A percentile compares a stretch with the other conserved stretches of the same genome.
These are phyloP conservation scores for Amphilophus citrinellus DNA, from an alignment of 2,113 vertebrate species.

Conservation along the genomic window DNA sequence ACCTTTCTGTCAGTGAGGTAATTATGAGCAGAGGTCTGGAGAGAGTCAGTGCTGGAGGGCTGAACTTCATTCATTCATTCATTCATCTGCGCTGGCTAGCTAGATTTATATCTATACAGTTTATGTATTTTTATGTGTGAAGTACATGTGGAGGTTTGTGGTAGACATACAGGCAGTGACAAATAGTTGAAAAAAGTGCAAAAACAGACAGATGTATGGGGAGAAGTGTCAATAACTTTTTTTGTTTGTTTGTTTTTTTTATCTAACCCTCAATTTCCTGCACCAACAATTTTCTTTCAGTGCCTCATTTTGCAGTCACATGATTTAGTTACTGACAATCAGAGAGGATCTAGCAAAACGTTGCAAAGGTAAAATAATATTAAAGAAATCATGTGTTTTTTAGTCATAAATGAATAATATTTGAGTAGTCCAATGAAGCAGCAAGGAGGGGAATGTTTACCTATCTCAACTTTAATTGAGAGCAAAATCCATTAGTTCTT, in stretches of 20 bases:
- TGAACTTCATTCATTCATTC: background rate
- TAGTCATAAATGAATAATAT: slow-evolving; percentile 16
- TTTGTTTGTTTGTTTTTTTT: background rate
- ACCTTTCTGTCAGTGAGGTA: slow-evolving; percentile 48
- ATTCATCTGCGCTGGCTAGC: slow-evolving; percentile 22
- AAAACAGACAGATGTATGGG: background rate
- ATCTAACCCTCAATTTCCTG: background rate
- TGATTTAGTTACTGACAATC: slow-evolving; percentile 18
- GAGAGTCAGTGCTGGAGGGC: slow-evolving; percentile 44
- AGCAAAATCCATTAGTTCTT: slow-evolving; percentile 47
- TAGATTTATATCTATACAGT: slow-evolving; percentile 7
- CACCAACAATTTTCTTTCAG: background rate
- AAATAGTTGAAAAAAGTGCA: background rate
- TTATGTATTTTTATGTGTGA: background rate
- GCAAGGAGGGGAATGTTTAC: slow-evolving; percentile 38
- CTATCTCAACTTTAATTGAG: slow-evolving; percentile 50
- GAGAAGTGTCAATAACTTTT: background rate
- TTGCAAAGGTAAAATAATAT: slow-evolving; percentile 20
- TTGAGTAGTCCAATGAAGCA: slow-evolving; percentile 28
- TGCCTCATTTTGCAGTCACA: background rate
- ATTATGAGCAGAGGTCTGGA: slow-evolving; percentile 46
- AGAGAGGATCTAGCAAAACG: slow-evolving; percentile 4
- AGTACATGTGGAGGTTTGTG: background rate
- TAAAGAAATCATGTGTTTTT: background rate
- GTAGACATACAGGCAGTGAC: background rate